phyloP scores from a whole-genome alignment of 2,888 invertebrate species.

The Antheraea assamensis region DNA sequence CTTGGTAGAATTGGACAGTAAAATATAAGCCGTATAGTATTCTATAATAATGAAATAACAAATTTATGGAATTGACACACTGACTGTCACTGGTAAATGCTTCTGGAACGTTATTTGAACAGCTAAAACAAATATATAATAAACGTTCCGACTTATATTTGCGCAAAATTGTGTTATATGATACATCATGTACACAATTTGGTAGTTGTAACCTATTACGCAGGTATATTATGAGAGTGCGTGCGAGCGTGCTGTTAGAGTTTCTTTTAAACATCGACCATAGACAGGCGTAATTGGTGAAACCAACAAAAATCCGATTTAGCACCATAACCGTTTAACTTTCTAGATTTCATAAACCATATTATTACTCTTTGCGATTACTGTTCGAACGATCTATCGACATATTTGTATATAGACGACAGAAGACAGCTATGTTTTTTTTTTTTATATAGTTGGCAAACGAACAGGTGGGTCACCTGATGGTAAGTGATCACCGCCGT shows the following conservation, averaged over 20 bases:
- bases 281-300: constrained; percentile 2
- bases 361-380: background rate
- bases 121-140: background rate
- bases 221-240: background rate
- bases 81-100: background rate
- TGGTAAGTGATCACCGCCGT: too few species aligned
- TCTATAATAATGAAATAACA: background rate
- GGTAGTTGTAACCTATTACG: background rate
- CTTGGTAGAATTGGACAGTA: too few species aligned
- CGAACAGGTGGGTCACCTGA: too few species aligned
- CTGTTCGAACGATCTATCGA: background rate
- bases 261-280: background rate
- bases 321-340: constrained; percentile 10
- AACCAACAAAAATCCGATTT: constrained; percentile 11
- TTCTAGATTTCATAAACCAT: constrained; percentile 3
- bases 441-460: too few species aligned
- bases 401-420: background rate
- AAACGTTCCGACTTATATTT: background rate
- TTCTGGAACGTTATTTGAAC: background rate
- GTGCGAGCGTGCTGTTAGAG: background rate
- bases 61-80: too few species aligned
- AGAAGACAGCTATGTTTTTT: too few species aligned
- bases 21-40: background rate
- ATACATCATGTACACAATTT: background rate
- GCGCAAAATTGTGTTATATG: background rate